Base-by-base conservation (phyloP, 2,888 invertebrate genomes). In the Cetonia aurata region DNA sequence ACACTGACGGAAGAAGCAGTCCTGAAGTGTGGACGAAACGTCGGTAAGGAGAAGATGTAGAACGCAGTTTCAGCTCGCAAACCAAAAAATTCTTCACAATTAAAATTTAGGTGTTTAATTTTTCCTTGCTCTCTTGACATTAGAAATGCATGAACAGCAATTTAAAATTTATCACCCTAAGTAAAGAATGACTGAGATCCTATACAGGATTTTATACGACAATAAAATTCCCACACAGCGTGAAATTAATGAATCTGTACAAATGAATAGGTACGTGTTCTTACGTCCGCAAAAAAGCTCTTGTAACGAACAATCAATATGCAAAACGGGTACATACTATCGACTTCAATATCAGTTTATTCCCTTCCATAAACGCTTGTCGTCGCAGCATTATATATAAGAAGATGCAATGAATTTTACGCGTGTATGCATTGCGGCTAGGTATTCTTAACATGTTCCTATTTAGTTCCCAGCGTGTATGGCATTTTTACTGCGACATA, bases 391-490 rank as follows among this genome's bases (percentile, higher is more conserved):
- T 65, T 50, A 50, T 50, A n/a, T n/a, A 15, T 42, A 13, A 15
- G 37, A 48, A 33, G 41, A 65, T 65, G 50, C 37, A 65, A 65
- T 65, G 62, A 37, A 65, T 65, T 65, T 50, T 65, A 50, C 62
- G 50, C 62, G 37, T 65, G 50, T 50, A 15, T 65, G 62, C 48
- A 37, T 37, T 8, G 37, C 62, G 17, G 17, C 15, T 50, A 65
- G 19, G 37, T 65, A 65, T 50, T 65, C 62, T 17, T 13, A 50
- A 33, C 50, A 50, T 50, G 62, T 25, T 17, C 37, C 12, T 50
- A 65, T 65, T 65, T 65, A 65, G 50, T 65, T 50, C 50, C 17
- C 52, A 37, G 50, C 50, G 37, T 50, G 50, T 33, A 50, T 13
- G 13, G 46, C 60, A 60, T 60, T 46, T 46, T 46, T 60, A 46